Base-by-base conservation (phyloP, 2,113 vertebrate species). In the Phrynosoma blainvillii region DNA sequence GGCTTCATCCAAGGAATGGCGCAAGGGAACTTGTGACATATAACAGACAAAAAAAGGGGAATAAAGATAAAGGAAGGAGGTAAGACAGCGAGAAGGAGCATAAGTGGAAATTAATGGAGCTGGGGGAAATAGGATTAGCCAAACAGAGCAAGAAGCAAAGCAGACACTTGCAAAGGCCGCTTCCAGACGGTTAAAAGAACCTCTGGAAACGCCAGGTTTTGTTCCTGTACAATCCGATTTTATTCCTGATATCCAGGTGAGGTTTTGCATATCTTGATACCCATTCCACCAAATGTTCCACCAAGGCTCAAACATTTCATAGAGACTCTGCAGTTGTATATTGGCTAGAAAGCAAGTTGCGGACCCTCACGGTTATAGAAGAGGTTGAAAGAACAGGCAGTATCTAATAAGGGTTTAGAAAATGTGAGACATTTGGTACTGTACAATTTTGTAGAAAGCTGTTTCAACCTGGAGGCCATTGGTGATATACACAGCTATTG, bases 401-500 rank as follows among this genome's bases (percentile, higher is more conserved):
- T 23, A 13, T 66, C 12, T 25, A 59, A 36, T 30, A 30, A 79
- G 16, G 5, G 20, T 30, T 54, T 6, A 11, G 40, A 68, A 88
- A 74, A 54, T 54, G 40, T 6, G 42, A 54, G 71, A 42, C 13
- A 56, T 12, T 47, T 7, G 47, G 3, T 68, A 25, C 21, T 47
- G 2, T 11, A 23, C 71, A 74, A 74, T 82, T 74, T 87, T 66
- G 18, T 70, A 25, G 23, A 74, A 82, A 76, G 1, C 40, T 9
- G 32, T 83, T 82, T 76, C 80, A 66, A 32, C 40, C 56, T 75
- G 70, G 32, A 73, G 36, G 68, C 52, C 10, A 23, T 74, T 32
- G 62, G 70, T 76, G 84, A 87, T 65, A 75, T 66, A 52, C 20
- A 25, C 40, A 36, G 21, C 79, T 66, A 87, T 82, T 66, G 79